Base-by-base conservation (phyloP, 2,888 invertebrate genomes). In the Autographa gamma region DNA sequence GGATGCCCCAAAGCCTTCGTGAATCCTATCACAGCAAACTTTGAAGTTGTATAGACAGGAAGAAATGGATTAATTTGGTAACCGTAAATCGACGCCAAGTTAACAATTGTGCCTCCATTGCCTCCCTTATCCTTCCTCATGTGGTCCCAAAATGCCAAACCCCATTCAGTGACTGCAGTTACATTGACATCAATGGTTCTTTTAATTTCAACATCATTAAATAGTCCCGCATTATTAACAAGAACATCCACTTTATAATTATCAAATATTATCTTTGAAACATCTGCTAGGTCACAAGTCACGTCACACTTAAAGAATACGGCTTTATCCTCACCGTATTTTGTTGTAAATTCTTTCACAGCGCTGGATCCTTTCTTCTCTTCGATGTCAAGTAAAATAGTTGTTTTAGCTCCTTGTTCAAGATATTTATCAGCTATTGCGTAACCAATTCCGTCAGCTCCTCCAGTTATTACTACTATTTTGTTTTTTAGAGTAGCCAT, bases 51-150 rank as follows among this genome's bases (percentile, higher is more conserved):
- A 52, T 85, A 86, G 59, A 14, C 69, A 3, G 76, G 63, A 11
- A 16, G 5, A 63, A 59, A 81, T 18, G 82, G 82, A 38, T 25
- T 71, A 31, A 34, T 60, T 7, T 66, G 31, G 43, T 52, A 91
- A 0, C 97, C 97, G 70, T 96, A 93, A 16, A 96, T 93, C 0
- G 97, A 97, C 1, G 96, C 93, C 52, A 96, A 90, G 85, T 97
- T 97, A 19, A 97, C 92, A 60, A 97, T 95, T 3, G 95, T 93
- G 5, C 97, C 97, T 5, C 97, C 97, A 56, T 88, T 85, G 0
- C 96, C 96, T 1, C 95, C 93, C 34, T 92, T 93, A 76, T 96
- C 93, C 63, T 88, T 93, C n/a, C 96, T 92, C 95, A 96, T 95
- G 84, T 95, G 92, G 66, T 96, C 91, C 80, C 96, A 91, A 38